Conservation (phyloP, 2,113 vertebrate species). For the Callipepla squamata region DNA sequence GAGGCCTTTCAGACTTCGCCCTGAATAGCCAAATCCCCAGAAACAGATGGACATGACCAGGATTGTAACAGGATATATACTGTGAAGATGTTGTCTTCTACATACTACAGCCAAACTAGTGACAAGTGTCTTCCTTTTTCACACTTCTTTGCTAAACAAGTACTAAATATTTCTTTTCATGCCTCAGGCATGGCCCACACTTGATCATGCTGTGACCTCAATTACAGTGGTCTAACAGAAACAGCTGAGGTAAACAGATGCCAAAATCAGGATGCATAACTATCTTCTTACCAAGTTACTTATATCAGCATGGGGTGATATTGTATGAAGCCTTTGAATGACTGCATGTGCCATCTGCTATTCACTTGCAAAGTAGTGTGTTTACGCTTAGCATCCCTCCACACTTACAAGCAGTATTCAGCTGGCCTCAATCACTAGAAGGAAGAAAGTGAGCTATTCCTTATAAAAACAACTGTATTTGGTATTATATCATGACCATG, state of each 20-base stretch:
- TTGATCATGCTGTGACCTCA: neutral
- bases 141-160: neutral
- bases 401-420: rapidly evolving
- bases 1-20: rapidly evolving
- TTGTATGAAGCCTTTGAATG: neutral
- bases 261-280: slow-evolving; percentile 30
- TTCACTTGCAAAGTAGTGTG: neutral
- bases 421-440: neutral
- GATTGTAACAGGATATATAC: neutral
- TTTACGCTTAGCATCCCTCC: neutral
- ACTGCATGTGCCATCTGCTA: slow-evolving; percentile 45
- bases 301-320: neutral
- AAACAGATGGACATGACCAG: rapidly evolving
- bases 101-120: neutral
- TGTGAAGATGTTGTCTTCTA: neutral
- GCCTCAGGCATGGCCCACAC: neutral
- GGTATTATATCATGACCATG: neutral
- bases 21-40: neutral
- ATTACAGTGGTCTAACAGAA: neutral
- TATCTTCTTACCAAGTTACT: neutral
- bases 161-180: neutral
- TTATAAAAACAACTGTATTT: neutral
- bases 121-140: neutral
- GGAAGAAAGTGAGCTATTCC: neutral
- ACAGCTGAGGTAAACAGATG: slow-evolving; percentile 22